Evolutionary conservation across 2,797 vertebrate genomes (phyloP), one percentile per base, ranked within the genome.

Genomic region (Sus cebifrons): DNA sequence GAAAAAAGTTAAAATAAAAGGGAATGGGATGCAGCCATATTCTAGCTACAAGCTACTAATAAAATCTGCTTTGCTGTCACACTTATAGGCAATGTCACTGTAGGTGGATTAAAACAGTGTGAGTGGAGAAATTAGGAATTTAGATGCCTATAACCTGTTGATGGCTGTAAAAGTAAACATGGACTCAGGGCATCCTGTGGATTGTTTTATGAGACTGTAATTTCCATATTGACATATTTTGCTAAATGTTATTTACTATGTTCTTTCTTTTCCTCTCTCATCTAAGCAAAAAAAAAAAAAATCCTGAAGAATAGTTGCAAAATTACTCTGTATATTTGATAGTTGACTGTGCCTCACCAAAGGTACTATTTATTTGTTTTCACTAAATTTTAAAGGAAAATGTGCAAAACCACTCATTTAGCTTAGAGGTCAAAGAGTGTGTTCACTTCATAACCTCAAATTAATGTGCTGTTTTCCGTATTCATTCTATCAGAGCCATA

Each of bases 311-410:
- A 54, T 84, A 49, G 36, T 65, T 95, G 5, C 9, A 87, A 67
- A 91, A 91, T 88, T 81, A 56, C 27, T 70, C 7, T 84, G 9
- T 73, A 62, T 89, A 83, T 96, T 82, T 93, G 17, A 68, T 58
- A 79, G 68, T 83, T 93, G 74, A 96, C 60, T 95, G 60, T 25
- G 78, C 67, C 56, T 98, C 86, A 94, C 74, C 84, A 96, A 92
- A 79, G 81, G 87, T 85, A 83, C 92, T 92, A 62, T 89, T 83
- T 89, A 58, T 77, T 27, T 68, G 64, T 97, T 98, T 98, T 91
- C 60, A 97, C 94, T 96, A 89, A 97, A 93, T 36, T 96, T 92
- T 83, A 93, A 21, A 96, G 93, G 62, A 93, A 93, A 86, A 89
- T 11, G 67, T 89, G 20, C 70, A 96, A 73, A 82, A 70, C 14